Conservation (phyloP, 2,797 vertebrate species). For the Todus mexicanus region DNA sequence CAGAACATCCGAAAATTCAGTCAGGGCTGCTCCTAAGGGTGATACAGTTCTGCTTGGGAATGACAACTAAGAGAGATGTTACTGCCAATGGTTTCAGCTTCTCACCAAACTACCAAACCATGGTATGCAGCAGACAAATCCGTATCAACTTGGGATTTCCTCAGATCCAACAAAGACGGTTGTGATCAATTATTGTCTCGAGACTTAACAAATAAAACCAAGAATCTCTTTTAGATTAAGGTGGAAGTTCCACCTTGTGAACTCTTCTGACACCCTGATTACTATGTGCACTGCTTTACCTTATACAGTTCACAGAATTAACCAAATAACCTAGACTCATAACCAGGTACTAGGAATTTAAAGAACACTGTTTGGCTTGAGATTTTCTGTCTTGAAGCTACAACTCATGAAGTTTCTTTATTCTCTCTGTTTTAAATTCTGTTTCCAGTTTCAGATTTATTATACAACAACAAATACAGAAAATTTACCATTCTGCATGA, state of each 20-base stretch:
- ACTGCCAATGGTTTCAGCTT: neutral
- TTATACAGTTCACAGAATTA: neutral
- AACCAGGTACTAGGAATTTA: neutral
- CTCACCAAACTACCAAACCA: neutral
- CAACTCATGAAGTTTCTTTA: neutral
- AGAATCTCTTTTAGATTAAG: neutral
- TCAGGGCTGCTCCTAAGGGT: neutral
- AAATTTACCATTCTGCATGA: neutral
- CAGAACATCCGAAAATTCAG: neutral
- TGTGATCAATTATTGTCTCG: neutral
- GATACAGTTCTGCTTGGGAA: neutral
- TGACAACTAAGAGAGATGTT: neutral
- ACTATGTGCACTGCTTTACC: neutral
- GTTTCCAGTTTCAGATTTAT: neutral
- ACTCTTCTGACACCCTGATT: neutral
- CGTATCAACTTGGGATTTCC: neutral
- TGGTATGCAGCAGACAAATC: rapidly evolving
- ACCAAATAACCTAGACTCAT: neutral
- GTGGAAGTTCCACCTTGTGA: neutral
- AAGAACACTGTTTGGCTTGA: neutral
- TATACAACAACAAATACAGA: neutral
- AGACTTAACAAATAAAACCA: neutral
- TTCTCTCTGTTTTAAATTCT: neutral
- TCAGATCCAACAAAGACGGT: rapidly evolving
- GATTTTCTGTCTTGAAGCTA: neutral